These are phyloP conservation scores for Zoanthus gigantus DNA, from an alignment of 92 coral and sea anemone species.

Conservation along the genomic window DNA sequence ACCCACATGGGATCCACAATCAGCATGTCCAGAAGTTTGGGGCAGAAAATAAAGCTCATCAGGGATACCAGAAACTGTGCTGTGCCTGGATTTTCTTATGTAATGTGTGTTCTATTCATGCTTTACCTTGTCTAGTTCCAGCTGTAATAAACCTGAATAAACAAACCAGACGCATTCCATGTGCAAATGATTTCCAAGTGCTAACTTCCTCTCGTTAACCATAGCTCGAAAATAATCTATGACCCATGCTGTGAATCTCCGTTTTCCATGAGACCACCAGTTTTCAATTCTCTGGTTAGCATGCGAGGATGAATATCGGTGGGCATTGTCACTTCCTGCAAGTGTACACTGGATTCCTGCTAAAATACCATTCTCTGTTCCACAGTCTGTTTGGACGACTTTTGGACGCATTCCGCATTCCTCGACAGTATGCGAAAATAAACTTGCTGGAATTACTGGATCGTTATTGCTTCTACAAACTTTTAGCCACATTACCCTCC, in stretches of 20 bases:
- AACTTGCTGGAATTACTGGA: too few species aligned
- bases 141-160: constrained; percentile 52
- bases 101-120: constrained; percentile 56
- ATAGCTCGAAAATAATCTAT: constrained; percentile 51
- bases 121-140: constrained; percentile 58
- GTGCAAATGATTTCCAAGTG: constrained; percentile 52
- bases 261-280: constrained; percentile 57
- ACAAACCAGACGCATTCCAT: constrained; percentile 72
- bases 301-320: constrained; percentile 60
- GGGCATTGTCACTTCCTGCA: constrained; percentile 45
- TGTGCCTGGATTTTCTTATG: constrained; percentile 59
- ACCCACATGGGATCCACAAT: constrained; percentile 38
- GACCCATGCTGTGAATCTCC: constrained; percentile 61
- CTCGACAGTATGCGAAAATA: too few species aligned
- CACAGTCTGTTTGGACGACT: too few species aligned
- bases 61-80: constrained; percentile 61
- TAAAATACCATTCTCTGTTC: too few species aligned
- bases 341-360: too few species aligned
- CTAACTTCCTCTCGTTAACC: constrained; percentile 49
- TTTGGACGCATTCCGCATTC: too few species aligned
- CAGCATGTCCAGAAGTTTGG: constrained; percentile 31
- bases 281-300: constrained; percentile 59
- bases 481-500: too few species aligned
- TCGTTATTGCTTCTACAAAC: too few species aligned
- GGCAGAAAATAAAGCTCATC: constrained; percentile 61